These are phyloP conservation scores for Ovibos moschatus DNA, from an alignment of 2,113 vertebrate genomes.

Conservation along the genomic window DNA sequence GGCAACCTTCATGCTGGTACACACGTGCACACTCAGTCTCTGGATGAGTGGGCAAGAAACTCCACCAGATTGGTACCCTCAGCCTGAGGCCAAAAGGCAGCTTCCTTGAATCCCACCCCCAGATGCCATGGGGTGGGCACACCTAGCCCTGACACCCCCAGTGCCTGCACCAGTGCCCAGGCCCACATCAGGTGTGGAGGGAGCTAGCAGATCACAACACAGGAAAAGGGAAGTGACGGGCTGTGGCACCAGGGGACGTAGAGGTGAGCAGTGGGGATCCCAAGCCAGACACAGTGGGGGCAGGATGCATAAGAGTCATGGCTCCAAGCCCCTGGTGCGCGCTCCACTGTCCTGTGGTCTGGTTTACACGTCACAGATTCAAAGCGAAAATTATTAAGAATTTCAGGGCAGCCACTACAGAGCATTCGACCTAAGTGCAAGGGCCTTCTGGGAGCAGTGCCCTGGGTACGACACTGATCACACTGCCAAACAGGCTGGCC, in stretches of 20 bases:
- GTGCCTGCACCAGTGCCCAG: not conserved
- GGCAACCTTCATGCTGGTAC: not conserved
- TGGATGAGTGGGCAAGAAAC: not conserved
- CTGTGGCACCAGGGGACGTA: not conserved
- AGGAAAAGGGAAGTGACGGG: not conserved
- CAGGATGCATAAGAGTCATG: not conserved
- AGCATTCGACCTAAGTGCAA: not conserved
- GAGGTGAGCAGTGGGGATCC: not conserved
- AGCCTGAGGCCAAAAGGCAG: not conserved
- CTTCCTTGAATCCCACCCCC: not conserved
- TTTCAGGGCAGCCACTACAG: not conserved
- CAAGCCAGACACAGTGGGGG: not conserved
- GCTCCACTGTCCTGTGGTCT: not conserved
- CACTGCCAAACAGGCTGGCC: not conserved
- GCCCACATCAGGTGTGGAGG: not conserved
- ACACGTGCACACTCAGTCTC: no score
- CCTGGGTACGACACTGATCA: accelerated
- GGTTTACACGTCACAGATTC: not conserved
- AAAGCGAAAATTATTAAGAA: not conserved
- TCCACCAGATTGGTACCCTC: no score
- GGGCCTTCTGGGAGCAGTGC: not conserved
- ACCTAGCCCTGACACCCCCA: not conserved
- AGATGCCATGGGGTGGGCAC: not conserved
- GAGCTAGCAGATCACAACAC: not conserved
- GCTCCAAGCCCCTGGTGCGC: not conserved